Evolutionary conservation across 2,797 vertebrate species (phyloP).

Genomic region (Cyprinodon diabolis): DNA sequence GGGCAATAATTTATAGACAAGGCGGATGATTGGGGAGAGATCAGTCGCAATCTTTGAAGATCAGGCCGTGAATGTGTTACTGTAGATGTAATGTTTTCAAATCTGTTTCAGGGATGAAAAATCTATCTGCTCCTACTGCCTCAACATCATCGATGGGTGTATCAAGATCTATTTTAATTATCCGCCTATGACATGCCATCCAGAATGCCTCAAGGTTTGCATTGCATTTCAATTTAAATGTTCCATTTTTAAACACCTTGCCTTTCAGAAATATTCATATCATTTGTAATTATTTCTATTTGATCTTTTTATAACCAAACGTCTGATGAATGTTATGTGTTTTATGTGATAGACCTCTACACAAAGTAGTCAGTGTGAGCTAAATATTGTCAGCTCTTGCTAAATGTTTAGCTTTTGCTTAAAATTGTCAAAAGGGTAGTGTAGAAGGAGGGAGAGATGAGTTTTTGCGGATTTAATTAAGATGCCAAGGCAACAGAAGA

Average conservation of each 20-base stretch:
- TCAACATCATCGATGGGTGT: slow-evolving; percentile 56
- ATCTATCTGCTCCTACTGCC: slow-evolving; percentile 62
- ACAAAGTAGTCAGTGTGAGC: neutral
- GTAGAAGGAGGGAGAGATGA: no score
- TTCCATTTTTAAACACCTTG: neutral
- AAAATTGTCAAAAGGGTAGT: no score
- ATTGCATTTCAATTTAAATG: neutral
- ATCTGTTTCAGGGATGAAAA: slow-evolving; percentile 21
- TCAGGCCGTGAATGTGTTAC: no score
- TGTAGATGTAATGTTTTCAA: slow-evolving; percentile 1
- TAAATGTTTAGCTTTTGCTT: no score
- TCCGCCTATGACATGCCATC: slow-evolving; percentile 61
- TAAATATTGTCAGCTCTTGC: neutral
- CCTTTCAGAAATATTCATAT: neutral
- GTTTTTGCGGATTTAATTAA: no score
- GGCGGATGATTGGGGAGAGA: no score
- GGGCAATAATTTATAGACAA: no score
- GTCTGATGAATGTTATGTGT: neutral
- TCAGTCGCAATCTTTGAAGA: no score
- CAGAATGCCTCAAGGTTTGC: slow-evolving; percentile 73
- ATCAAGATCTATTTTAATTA: slow-evolving; percentile 58
- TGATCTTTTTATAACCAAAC: neutral
- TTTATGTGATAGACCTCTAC: neutral
- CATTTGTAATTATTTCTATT: neutral
- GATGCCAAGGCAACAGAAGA: no score